A percentile compares a stretch with the other conserved stretches of the same genome.
Conservation (phyloP, 2,113 vertebrate genomes). For the Odontesthes bonariensis region DNA sequence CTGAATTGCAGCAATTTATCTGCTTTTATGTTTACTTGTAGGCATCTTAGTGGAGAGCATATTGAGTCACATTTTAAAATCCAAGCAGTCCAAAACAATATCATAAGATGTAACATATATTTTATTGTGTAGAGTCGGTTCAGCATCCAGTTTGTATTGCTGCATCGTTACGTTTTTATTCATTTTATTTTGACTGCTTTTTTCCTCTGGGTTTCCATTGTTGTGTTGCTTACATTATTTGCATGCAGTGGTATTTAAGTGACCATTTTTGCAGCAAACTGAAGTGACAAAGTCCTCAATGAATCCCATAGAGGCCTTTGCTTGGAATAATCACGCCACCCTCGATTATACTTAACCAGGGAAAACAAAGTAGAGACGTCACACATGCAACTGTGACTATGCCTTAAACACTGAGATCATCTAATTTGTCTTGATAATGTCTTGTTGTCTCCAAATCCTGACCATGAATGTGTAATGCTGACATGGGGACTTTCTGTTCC, state of each 20-base stretch:
- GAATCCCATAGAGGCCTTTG: conserved; percentile 22
- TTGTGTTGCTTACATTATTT: not conserved
- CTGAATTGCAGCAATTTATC: too few relatives aligned
- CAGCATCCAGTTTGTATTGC: not conserved
- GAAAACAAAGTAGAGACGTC: not conserved
- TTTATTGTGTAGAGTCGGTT: too few relatives aligned
- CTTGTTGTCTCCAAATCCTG: conserved; percentile 8
- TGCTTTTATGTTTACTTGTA: too few relatives aligned
- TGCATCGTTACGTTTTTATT: not conserved
- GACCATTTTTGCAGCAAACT: conserved; percentile 3
- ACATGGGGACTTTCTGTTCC: conserved; percentile 50
- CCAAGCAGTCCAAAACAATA: too few relatives aligned
- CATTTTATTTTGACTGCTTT: not conserved
- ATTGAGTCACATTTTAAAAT: not conserved
- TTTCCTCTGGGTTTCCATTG: not conserved
- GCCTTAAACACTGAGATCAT: not conserved
- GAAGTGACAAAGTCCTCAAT: conserved; percentile 32
- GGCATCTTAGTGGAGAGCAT: not conserved
- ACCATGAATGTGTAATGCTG: conserved; percentile 35
- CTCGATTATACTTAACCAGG: not conserved
- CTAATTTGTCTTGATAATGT: conserved; percentile 23
- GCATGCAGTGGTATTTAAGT: not conserved
- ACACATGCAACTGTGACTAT: conserved; percentile 13
- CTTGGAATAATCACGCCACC: conserved; percentile 17
- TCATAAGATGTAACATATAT: too few relatives aligned